A percentile compares a stretch with the other conserved stretches of the same genome.
phyloP scores from a whole-genome alignment of 1,140 invertebrate genomes.

The Megathymus violae region DNA sequence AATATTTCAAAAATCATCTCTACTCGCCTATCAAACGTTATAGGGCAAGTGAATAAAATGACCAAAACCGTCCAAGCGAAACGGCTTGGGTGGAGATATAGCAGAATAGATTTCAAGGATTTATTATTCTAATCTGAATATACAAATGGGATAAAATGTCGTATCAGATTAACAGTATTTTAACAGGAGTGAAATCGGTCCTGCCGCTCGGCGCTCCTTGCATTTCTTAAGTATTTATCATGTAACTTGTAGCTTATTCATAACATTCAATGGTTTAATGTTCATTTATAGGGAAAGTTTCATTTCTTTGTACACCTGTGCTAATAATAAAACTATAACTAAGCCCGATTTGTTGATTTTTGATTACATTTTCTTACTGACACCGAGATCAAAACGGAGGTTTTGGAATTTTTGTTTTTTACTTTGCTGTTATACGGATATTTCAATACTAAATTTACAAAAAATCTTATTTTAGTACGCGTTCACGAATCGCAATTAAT shows the following conservation, averaged over 20 bases:
- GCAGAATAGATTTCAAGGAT: constrained; percentile 15
- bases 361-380: no score
- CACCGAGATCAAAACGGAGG: no score
- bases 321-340: no score
- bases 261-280: background rate
- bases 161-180: constrained; percentile 22
- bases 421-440: no score
- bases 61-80: constrained; percentile 6
- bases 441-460: no score
- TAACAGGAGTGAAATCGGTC: constrained; percentile 17
- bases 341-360: no score
- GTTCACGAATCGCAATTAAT: no score
- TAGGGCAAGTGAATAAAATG: background rate
- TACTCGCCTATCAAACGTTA: background rate
- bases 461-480: no score
- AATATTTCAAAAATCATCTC: background rate
- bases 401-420: no score
- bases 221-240: constrained; percentile 10
- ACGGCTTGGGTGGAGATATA: constrained; percentile 9
- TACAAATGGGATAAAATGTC: constrained; percentile 21
- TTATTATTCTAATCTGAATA: constrained; percentile 25
- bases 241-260: background rate
- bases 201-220: constrained; percentile 5
- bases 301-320: no score
- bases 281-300: background rate